phyloP scores from a whole-genome alignment of 2,113 vertebrate genomes.

The Notarius quadriscutis region DNA sequence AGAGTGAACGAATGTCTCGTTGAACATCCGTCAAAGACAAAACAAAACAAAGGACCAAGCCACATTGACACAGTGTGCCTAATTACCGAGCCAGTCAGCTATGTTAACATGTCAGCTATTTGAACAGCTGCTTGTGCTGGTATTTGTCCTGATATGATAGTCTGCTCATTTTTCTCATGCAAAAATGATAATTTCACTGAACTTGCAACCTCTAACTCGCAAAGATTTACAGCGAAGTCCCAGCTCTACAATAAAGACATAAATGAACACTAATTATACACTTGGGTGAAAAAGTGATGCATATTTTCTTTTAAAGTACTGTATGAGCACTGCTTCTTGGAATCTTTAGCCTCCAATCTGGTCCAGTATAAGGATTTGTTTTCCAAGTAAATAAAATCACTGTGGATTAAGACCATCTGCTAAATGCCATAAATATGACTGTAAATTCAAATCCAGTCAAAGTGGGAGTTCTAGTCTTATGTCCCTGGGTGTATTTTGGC shows the following conservation, averaged over 20 bases:
- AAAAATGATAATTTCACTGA: background rate
- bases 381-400: background rate
- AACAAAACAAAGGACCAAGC: background rate
- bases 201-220: background rate
- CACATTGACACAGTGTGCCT: background rate
- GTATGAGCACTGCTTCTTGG: background rate
- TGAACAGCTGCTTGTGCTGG: slow-evolving; percentile 16
- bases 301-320: background rate
- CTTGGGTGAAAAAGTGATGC: background rate
- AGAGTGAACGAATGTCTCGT: background rate
- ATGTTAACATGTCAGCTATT: slow-evolving; percentile 1
- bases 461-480: background rate
- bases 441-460: background rate
- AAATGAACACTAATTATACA: background rate
- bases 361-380: background rate
- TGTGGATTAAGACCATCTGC: background rate
- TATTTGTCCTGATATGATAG: background rate
- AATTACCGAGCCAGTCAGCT: slow-evolving; percentile 14
- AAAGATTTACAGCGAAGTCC: background rate
- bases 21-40: background rate
- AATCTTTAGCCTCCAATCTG: background rate
- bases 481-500: background rate
- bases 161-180: background rate
- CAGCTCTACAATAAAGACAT: background rate
- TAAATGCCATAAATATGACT: background rate